Percentiles rank a stretch among this genome's conserved stretches.
phyloP scores from a whole-genome alignment of 2,113 vertebrate species.

The Hirundichthys speculiger region DNA sequence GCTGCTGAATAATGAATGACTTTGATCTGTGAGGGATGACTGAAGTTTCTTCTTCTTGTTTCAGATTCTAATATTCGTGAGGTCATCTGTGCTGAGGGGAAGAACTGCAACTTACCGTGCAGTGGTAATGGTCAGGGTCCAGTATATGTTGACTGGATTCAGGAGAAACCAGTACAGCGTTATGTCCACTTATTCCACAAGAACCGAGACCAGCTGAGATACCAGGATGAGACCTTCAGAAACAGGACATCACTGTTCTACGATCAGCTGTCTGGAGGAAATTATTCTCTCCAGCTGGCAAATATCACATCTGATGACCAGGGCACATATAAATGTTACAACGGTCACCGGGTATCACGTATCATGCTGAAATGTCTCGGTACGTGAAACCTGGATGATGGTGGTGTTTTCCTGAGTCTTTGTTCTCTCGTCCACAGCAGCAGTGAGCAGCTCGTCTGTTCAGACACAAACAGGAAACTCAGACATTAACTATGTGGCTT shows the following conservation, averaged over 20 bases:
- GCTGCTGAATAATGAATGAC: no score
- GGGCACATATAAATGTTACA: slow-evolving; percentile 71
- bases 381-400: neutral
- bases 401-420: neutral
- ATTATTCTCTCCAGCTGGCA: slow-evolving; percentile 73
- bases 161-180: rapidly evolving
- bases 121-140: slow-evolving; percentile 13
- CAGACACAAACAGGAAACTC: no score
- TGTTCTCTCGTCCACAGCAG: no score
- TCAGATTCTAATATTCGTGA: no score
- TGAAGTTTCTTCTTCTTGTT: no score
- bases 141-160: slow-evolving; percentile 76
- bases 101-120: slow-evolving; percentile 73
- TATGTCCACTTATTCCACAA: rapidly evolving
- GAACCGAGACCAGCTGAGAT: rapidly evolving
- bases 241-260: neutral
- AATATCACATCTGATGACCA: slow-evolving; percentile 50
- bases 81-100: slow-evolving; percentile 33
- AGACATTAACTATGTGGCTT: no score
- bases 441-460: no score
- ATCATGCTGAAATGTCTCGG: neutral
- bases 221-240: neutral
- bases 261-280: slow-evolving; percentile 53
- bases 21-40: no score
- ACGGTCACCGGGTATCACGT: rapidly evolving